These are phyloP conservation scores for Agapostemon virescens DNA, from an alignment of 2,888 invertebrate species.

Conservation along the genomic window DNA sequence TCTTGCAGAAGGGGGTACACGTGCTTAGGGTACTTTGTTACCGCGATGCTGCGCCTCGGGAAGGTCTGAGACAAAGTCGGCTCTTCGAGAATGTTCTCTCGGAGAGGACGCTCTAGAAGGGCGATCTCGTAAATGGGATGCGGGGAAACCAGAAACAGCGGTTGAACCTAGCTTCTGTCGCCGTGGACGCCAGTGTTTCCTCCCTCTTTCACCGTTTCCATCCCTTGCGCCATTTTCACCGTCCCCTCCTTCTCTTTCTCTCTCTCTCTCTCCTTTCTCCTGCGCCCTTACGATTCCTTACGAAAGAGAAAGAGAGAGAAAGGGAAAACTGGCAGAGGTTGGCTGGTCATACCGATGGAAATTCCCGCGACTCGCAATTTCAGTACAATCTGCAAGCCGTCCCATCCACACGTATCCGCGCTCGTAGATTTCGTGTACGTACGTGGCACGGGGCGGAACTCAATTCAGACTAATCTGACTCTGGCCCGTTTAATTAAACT, in stretches of 20 bases:
- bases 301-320: background rate
- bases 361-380: slow-evolving; percentile 70
- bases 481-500: slow-evolving; percentile 63
- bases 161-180: slow-evolving; percentile 40
- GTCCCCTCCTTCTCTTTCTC: slow-evolving; percentile 23
- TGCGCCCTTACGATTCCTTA: slow-evolving; percentile 16
- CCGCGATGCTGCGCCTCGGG: slow-evolving; percentile 52
- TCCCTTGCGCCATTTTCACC: slow-evolving; percentile 20
- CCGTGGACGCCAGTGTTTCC: slow-evolving; percentile 56
- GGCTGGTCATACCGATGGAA: slow-evolving; percentile 68
- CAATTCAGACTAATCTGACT: slow-evolving; percentile 73
- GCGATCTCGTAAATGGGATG: slow-evolving; percentile 61
- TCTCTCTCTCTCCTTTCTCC: background rate
- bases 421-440: slow-evolving; percentile 25
- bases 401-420: slow-evolving; percentile 28
- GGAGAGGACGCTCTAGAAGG: slow-evolving; percentile 63
- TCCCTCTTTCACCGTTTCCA: background rate
- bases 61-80: slow-evolving; percentile 11
- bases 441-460: slow-evolving; percentile 61
- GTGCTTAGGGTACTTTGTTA: slow-evolving; percentile 63
- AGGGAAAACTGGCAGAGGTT: slow-evolving; percentile 63
- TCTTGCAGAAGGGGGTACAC: slow-evolving; percentile 65
- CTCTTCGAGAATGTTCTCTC: slow-evolving; percentile 11
- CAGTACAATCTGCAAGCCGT: slow-evolving; percentile 70
- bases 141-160: slow-evolving; percentile 71